Evolutionary conservation across 2,888 invertebrate genomes (phyloP).

Genomic region (Gonocerus acuteangulatus): DNA sequence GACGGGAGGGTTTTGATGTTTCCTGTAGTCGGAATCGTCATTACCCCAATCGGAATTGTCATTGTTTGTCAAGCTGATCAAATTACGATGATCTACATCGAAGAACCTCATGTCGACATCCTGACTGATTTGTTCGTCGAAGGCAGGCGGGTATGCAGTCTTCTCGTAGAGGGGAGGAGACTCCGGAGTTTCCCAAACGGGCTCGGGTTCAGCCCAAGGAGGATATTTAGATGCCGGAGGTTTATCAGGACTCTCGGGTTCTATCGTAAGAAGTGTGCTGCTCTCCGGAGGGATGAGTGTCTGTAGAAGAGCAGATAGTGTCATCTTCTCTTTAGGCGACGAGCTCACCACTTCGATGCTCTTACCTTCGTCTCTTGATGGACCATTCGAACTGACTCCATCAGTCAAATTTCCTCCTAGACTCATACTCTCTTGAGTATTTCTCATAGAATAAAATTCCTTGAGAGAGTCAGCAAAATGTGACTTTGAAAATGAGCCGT

Average conservation of each 20-base stretch:
- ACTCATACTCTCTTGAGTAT: no score
- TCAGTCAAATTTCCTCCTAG: not conserved
- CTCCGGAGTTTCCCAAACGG: conserved; percentile 36
- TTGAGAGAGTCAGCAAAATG: not conserved
- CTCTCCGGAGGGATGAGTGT: conserved; percentile 26
- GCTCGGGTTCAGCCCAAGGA: conserved; percentile 37
- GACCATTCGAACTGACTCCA: not conserved
- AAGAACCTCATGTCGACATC: conserved; percentile 31
- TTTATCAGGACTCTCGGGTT: not conserved
- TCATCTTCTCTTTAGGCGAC: conserved; percentile 14
- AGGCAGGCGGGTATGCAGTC: conserved; percentile 29
- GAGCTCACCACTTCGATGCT: conserved; percentile 33
- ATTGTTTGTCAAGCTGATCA: conserved; percentile 68
- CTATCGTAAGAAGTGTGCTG: conserved; percentile 7
- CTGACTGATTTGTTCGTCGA: conserved; percentile 8
- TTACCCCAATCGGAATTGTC: conserved; percentile 19
- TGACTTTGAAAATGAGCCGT: not conserved
- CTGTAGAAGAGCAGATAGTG: conserved; percentile 27
- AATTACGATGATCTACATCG: conserved; percentile 51
- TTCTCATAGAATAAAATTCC: not conserved
- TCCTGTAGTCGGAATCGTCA: conserved; percentile 36
- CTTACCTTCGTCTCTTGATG: conserved; percentile 11
- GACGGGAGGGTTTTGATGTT: conserved; percentile 22
- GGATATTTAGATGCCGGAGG: conserved; percentile 44
- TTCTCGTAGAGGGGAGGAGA: conserved; percentile 37